Evolutionary conservation across 1,140 invertebrate species (phyloP), one percentile per base, ranked within the genome.

Genomic region (Ostrea edulis): DNA sequence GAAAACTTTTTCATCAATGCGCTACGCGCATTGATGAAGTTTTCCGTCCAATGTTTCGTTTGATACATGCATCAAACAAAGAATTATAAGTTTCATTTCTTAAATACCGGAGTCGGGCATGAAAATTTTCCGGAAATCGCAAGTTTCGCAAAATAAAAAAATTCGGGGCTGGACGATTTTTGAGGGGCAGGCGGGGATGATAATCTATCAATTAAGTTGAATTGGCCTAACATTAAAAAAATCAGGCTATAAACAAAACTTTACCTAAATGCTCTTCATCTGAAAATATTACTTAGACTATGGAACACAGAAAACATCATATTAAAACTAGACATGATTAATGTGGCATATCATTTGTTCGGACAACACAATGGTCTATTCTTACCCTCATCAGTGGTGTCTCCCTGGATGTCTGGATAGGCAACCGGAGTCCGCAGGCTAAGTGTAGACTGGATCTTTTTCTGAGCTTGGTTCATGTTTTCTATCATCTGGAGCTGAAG

Each of bases 401-500:
- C 83, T 54, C 53, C 55, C 52, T 62, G 54, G 22, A 58, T 35
- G 8, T 85, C 83, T 22, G 83, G 83, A 35, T 85, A 85, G 5
- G 83, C 8, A 9, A 85, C 83, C 9, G 83, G 53, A 58, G 83
- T 25, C 83, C 17, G 14, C 2, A 53, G 51, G 25, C 12, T 29
- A 35, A 77, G 62, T 17, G 65, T 29, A 12, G 62, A 25, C 44
- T 77, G 85, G 35, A 86, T 53, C 51, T 52, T 68, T 52, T 82
- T 86, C 62, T 65, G 68, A 44, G 82, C 55, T 22, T 87, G 82
- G 83, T 25, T 77, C 68, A 85, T 81, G 44, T 65, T 82, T 7
- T 54, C 68, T 12, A 87, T 58, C 86, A 87, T 89, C 85, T 90
- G 88, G 8, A 86, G n/a, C 52, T 88, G 86, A 0, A 87, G 54